phyloP scores from a whole-genome alignment of 2,113 vertebrate genomes.

The Tychaedon coryphoeus region DNA sequence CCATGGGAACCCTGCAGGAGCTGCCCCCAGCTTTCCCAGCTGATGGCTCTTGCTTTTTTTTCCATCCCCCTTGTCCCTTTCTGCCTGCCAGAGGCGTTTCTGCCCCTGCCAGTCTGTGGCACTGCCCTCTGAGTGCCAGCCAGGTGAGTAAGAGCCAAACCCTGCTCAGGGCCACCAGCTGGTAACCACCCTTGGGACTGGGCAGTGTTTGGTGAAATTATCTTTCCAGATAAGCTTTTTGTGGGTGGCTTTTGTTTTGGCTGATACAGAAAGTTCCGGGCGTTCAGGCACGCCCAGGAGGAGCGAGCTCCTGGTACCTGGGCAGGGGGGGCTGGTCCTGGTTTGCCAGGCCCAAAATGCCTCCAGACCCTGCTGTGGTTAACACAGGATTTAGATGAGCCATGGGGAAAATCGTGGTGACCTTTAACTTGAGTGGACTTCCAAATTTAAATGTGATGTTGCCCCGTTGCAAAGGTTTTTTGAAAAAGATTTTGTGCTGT shows the following conservation, averaged over 20 bases:
- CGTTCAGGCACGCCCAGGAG: not conserved
- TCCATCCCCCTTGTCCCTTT: too few species aligned
- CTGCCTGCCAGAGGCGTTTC: not conserved
- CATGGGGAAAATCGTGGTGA: not conserved
- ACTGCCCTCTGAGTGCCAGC: conserved; percentile 3
- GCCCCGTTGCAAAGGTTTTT: not conserved
- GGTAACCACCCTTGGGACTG: not conserved
- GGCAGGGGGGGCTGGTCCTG: not conserved
- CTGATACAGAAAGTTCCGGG: not conserved
- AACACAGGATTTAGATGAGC: not conserved
- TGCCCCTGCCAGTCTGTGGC: not conserved
- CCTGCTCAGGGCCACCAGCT: not conserved
- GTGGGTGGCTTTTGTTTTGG: not conserved
- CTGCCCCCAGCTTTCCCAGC: not conserved
- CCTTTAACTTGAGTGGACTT: not conserved
- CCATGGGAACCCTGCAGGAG: not conserved
- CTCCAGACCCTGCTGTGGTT: not conserved
- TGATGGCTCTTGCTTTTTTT: not conserved
- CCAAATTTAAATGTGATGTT: not conserved
- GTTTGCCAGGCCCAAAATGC: not conserved
- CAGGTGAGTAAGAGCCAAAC: not conserved
- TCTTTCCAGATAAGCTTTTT: not conserved
- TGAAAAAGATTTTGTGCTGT: not conserved
- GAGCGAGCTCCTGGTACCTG: not conserved
- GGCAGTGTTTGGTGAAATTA: not conserved